Evolutionary conservation across 2,888 invertebrate genomes (phyloP), one percentile per base, ranked within the genome.

Genomic region (Volucella inflata): DNA sequence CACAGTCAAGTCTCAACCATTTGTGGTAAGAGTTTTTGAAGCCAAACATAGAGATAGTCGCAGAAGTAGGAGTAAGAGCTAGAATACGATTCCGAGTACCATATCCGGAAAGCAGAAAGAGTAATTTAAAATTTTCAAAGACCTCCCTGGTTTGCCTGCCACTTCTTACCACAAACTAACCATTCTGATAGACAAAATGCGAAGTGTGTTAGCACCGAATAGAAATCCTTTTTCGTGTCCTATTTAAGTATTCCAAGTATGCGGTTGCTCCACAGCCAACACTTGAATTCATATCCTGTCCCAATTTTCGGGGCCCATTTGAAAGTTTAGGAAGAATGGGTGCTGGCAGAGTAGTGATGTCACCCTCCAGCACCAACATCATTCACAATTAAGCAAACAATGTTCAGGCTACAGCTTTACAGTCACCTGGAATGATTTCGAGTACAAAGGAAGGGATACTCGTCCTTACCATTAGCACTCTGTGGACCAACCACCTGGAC

Each of bases 41-140:
- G 4, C 30, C 6, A 6, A 30, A 30, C 30, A 30, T 30, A 30
- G 21, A 21, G 21, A 21, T 4, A 21, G 21, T 2, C 1, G 21
- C 21, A 21, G 21, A 4, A 21, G 21, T 4, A 21, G 21, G 21
- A 21, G 30, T 30, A 30, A 6, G 30, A 30, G 30, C 30, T 30
- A 1, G 30, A 30, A 30, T 30, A 30, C 30, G 6, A 30, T 30
- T 6, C 6, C 30, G 30, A 30, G 6, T 30, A 30, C 30, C 30
- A 30, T 30, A 30, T 30, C 30, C 30, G 30, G 6, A n/a, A n/a
- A 30, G 30, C 6, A 30, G 30, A 46, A 65, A 17, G 70, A 84
- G 79, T 84, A 75, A 84, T 84, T 79, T 79, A 70, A 79, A 79
- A 84, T 78, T 42, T 70, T 70, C 78, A 78, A 78, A 83, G 70